Base-by-base conservation (phyloP, 2,113 vertebrate species). In the Ibidorhyncha struthersii region DNA sequence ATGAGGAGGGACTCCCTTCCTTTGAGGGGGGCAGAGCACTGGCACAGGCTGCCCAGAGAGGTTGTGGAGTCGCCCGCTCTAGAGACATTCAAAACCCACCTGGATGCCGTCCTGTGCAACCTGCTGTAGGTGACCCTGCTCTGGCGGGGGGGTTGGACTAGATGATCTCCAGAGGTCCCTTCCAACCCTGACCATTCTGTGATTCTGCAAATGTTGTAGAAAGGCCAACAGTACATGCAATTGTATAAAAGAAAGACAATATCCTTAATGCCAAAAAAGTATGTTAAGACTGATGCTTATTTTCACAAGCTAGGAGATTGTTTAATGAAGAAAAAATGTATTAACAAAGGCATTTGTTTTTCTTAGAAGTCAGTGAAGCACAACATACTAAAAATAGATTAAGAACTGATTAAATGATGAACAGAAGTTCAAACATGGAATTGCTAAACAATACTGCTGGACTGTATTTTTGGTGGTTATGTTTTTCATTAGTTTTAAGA, bases 381-480 rank as follows among this genome's bases (percentile, higher is more conserved):
- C 50, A 61, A 38, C n/a, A 81, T 13, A 65, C 21, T 65, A 52
- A 61, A 78, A 78, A 61, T 16, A 26, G 23, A 56, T 61, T 83
- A 45, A 63, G 34, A 74, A 40, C 17, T 9, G 17, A 72, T 69
- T 83, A 79, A 69, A 73, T 21, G 17, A 52, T 36, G 82, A 81
- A 56, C 9, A 58, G 20, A 58, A 58, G 14, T 59, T 81, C 61
- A 81, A 16, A 58, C 29, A 56, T 12, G 20, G 32, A 80, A 80
- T 3, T 29, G 18, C 26, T 62, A 47, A 79, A n/a, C 20, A 65
- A 32, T 34, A 77, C 18, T 38, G 19, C 10, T 52, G 40, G 32
- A 52, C 6, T 36, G 10, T 0, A 8, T 11, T 11, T 8, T 27
- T 58, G 26, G 16, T 41, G 3, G 17, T 12, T 17, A 38, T 27